Percentiles rank a stretch among this genome's conserved stretches.
Conservation (phyloP, 2,113 vertebrate genomes). For the Arothron firmamentum region DNA sequence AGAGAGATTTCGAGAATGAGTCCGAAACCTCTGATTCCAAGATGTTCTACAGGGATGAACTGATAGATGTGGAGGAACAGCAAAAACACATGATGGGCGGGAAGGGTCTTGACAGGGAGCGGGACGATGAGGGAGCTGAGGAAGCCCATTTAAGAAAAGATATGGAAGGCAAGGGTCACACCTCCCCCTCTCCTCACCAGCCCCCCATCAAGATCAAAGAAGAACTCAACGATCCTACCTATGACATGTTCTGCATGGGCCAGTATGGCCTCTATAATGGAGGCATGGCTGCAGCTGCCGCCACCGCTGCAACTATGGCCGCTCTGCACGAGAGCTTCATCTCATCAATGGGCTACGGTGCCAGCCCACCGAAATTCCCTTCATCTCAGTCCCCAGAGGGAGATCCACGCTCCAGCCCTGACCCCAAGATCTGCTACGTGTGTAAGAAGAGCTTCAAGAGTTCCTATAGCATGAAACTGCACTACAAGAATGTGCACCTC, state of each 20-base stretch:
- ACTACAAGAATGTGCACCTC: conserved; percentile 99
- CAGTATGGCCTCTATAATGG: conserved; percentile 97
- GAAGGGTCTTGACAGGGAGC: conserved; percentile 62
- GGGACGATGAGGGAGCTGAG: conserved; percentile 56
- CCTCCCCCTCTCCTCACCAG: conserved; percentile 81
- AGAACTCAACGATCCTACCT: conserved; percentile 94
- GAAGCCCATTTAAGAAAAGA: conserved; percentile 75
- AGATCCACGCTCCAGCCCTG: conserved; percentile 94
- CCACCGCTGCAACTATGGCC: conserved; percentile 87
- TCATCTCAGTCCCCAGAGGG: conserved; percentile 89
- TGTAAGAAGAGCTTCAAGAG: conserved; percentile 99
- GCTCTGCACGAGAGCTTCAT: conserved; percentile 94
- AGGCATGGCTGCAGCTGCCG: conserved; percentile 82
- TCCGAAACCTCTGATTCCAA: conserved; percentile 96
- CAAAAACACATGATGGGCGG: conserved; percentile 55
- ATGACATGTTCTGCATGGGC: conserved; percentile 99
- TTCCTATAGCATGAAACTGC: conserved; percentile 99
- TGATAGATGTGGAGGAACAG: conserved; percentile 87
- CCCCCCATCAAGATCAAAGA: conserved; percentile 93
- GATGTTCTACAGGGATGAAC: conserved; percentile 83
- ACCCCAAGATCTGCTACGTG: conserved; percentile 99
- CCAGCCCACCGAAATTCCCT: conserved; percentile 92
- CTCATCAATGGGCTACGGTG: conserved; percentile 90
- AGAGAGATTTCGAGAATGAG: conserved; percentile 97
- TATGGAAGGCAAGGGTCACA: conserved; percentile 83